Base-by-base conservation (phyloP, 2,888 invertebrate species). In the Volucella bombylans region DNA sequence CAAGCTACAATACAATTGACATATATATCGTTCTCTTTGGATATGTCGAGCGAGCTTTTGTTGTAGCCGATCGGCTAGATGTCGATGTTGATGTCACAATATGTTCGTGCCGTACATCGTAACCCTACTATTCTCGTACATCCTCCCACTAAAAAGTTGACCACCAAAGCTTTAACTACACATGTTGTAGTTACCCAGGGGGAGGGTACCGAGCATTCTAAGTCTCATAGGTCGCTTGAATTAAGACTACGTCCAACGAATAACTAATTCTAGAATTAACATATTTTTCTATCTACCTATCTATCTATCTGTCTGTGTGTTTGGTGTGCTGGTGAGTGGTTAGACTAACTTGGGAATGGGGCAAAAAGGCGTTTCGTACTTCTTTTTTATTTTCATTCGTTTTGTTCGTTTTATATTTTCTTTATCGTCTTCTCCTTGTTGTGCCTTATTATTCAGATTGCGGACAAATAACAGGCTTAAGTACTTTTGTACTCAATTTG, bases 401-500 rank as follows among this genome's bases (percentile, higher is more conserved):
- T 31, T 31, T 2, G 6, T 6, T 31, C 31, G 31, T 31, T 31
- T 31, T 31, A 31, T 31, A 31, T 23, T 43, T 18, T 11, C 45
- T 57, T 47, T 15, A 0, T 61, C 38, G 62, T 52, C 55, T 57
- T 69, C 38, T 55, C 43, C 11, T 23, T 18, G 11, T 47, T 55
- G 39, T 59, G 55, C 57, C 57, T 64, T 74, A 54, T 74, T 76
- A 80, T 81, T 81, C 76, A 72, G 76, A 85, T 81, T 77, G 76
- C 76, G 77, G 68, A 76, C 81, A 85, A 85, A 77, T 85, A 76
- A 71, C 72, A 85, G 76, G 62, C 59, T 62, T 64, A 18, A 74
- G 72, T 79, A 73, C 79, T 82, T 85, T 68, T 81, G 81, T 72
- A 81, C 76, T 81, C 76, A 85, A 78, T 81, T 80, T 65, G 67